Evolutionary conservation across 2,888 invertebrate species (phyloP), one percentile per base, ranked within the genome.

Genomic region (Cataglyphis rosenhaueri): DNA sequence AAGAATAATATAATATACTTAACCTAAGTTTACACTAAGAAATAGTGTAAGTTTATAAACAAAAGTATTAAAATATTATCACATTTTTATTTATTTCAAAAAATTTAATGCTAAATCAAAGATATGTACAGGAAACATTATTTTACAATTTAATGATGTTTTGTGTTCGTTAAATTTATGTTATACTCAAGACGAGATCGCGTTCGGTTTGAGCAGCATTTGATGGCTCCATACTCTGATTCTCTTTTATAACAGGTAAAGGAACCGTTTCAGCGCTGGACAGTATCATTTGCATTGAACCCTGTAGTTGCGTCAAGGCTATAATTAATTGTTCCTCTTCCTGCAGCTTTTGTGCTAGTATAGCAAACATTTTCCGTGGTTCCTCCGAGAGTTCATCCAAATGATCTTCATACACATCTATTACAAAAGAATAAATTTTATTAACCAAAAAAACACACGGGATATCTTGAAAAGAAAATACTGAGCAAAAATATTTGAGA

Each of bases 321-420:
- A 96, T 95, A 79, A 96, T 96, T n/a, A 97, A 95, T 55, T 96
- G 95, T 82, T 96, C 96, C 95, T 98, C 98, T 84, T 96, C 95
- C 86, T 96, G 95, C 32, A 98, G 94, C 84, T 96, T 95, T 68
- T 96, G 94, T 55, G 95, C 95, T 4, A 98, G 95, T 12, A 95
- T 94, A 75, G 95, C 95, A 88, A 98, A 96, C 84, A 96, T 94
- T 85, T 95, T 95, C 64, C 96, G 95, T 59, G 97, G 95, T 82
- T 96, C 95, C 25, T 96, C 96, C 35, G 96, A 96, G 90, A 97
- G 95, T 87, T 95, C 94, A 86, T 96, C 95, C n/a, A 97, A 94
- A 90, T 95, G 95, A 81, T 96, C 96, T 90, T 97, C 97, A 93
- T 97, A 97, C 1, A 97, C 96, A 95, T 98, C 95, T 95, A 82